Conservation (phyloP, 2,797 vertebrate genomes). For the Nyctibius grandis region DNA sequence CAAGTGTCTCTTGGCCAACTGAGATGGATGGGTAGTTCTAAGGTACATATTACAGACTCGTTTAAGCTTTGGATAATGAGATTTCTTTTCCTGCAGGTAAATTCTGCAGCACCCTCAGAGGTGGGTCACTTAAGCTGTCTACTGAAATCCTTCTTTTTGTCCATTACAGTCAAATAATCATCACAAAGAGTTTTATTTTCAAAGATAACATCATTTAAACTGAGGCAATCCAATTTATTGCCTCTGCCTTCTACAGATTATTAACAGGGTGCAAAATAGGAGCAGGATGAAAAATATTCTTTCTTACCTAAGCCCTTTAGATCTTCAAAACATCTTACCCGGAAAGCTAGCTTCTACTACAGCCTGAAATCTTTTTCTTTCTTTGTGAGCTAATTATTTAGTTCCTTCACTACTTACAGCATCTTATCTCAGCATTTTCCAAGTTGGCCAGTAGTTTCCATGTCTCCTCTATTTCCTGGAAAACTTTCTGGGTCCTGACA, state of each 20-base stretch:
- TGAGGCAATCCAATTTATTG: neutral
- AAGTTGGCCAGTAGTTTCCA: neutral
- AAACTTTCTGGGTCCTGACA: neutral
- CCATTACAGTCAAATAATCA: neutral
- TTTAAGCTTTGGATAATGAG: neutral
- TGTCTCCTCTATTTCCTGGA: neutral
- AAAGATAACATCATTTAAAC: neutral
- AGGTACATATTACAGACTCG: neutral
- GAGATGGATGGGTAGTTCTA: neutral
- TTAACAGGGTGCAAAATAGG: neutral
- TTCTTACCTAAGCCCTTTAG: neutral
- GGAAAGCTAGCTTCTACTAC: neutral
- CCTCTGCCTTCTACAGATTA: neutral
- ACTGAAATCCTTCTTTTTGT: neutral
- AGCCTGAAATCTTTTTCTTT: neutral
- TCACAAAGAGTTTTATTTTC: neutral
- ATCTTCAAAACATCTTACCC: neutral
- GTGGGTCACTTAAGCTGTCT: neutral
- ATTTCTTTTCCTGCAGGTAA: neutral
- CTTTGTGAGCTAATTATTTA: neutral
- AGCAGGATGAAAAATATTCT: neutral
- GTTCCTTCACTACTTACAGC: neutral
- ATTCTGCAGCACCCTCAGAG: neutral
- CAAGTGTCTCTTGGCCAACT: neutral
- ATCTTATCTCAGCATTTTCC: neutral